phyloP scores from a whole-genome alignment of 2,797 vertebrate genomes.

The Anniella stebbinsi region DNA sequence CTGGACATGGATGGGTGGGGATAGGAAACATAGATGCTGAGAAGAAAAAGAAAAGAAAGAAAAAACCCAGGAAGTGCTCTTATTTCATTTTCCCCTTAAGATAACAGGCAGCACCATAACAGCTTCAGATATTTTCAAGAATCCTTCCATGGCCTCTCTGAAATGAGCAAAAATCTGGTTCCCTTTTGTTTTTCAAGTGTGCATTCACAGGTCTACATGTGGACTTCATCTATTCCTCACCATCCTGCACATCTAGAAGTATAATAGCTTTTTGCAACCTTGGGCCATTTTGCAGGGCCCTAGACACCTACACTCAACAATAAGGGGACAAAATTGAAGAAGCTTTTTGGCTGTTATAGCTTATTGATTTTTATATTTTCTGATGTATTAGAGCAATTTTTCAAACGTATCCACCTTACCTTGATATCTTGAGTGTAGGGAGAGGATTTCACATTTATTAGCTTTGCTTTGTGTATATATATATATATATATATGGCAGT shows the following conservation, averaged over 20 bases:
- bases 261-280: conserved; percentile 74
- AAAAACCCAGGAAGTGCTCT: conserved; percentile 23
- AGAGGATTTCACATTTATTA: conserved; percentile 82
- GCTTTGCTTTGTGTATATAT: conserved; percentile 58
- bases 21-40: neutral
- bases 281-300: conserved; percentile 70
- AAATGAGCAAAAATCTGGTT: conserved; percentile 58
- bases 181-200: conserved; percentile 56
- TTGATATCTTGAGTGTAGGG: conserved; percentile 78
- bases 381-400: conserved; percentile 81
- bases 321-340: conserved; percentile 79
- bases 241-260: conserved; percentile 60
- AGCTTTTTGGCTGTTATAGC: conserved; percentile 81
- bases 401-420: conserved; percentile 77
- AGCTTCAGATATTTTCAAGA: conserved; percentile 59
- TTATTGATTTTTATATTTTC: conserved; percentile 85
- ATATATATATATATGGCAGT: neutral
- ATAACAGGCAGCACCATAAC: conserved; percentile 19
- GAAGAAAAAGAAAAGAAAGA: neutral
- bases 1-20: neutral
- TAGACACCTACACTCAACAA: conserved; percentile 73
- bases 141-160: conserved; percentile 59
- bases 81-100: conserved; percentile 52
- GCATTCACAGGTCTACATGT: conserved; percentile 49
- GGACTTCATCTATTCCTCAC: conserved; percentile 59